Percentiles rank a stretch among this genome's conserved stretches.
Evolutionary conservation across 1,140 invertebrate species (phyloP).

Genomic region (Lysiphlebus fabarum): DNA sequence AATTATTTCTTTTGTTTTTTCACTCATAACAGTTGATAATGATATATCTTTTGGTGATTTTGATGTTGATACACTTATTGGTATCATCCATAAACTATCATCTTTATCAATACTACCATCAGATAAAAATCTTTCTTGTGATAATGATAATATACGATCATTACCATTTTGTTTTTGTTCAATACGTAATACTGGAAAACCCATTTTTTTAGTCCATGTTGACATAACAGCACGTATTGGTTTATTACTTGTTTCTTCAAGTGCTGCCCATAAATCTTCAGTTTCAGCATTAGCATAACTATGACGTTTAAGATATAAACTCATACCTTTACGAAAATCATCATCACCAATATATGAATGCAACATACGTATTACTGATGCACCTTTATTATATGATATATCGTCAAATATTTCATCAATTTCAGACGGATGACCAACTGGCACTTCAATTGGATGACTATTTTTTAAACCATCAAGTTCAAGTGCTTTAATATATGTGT

Average conservation of each 20-base stretch:
- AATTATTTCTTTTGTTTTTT: conserved; percentile 60
- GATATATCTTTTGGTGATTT: conserved; percentile 64
- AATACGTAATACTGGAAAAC: conserved; percentile 73
- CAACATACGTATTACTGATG: conserved; percentile 94
- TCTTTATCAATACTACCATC: conserved; percentile 63
- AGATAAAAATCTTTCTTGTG: conserved; percentile 84
- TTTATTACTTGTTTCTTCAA: conserved; percentile 86
- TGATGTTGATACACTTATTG: conserved; percentile 77
- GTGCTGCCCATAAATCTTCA: conserved; percentile 88
- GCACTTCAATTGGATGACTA: conserved; percentile 88
- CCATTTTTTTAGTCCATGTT: conserved; percentile 91
- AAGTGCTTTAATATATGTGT: conserved; percentile 76
- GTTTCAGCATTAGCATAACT: conserved; percentile 88
- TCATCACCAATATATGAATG: conserved; percentile 92
- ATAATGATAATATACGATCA: conserved; percentile 67
- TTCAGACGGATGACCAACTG: conserved; percentile 83
- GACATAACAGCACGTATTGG: conserved; percentile 91
- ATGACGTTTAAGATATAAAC: conserved; percentile 84
- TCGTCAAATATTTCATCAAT: conserved; percentile 95
- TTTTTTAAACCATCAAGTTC: conserved; percentile 86
- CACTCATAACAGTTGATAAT: conserved; percentile 66
- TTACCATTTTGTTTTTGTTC: conserved; percentile 56
- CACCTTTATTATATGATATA: conserved; percentile 92
- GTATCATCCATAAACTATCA: conserved; percentile 80
- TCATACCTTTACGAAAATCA: conserved; percentile 93